These are phyloP conservation scores for Cyanocitta stelleri DNA, from an alignment of 2,113 vertebrate species.

Conservation along the genomic window DNA sequence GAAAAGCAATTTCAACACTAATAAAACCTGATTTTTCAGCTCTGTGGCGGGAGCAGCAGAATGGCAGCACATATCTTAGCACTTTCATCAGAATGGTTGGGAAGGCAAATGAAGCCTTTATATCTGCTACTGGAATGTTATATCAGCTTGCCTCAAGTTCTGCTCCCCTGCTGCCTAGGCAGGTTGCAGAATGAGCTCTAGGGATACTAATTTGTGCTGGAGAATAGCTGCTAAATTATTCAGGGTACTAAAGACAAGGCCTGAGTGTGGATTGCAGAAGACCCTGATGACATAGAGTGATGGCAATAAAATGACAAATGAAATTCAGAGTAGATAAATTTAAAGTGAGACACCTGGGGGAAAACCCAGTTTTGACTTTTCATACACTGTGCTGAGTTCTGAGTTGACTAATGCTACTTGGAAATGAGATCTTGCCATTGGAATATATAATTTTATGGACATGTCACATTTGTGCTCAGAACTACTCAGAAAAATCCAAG, in stretches of 20 bases:
- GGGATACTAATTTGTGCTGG: background rate
- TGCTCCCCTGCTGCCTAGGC: background rate
- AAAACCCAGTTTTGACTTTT: background rate
- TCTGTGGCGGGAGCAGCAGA: background rate
- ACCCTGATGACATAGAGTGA: background rate
- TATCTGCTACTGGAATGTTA: background rate
- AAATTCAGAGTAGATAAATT: slow-evolving; percentile 15
- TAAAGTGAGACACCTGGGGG: background rate
- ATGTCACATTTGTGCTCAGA: background rate
- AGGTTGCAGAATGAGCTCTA: slow-evolving; percentile 7
- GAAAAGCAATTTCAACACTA: slow-evolving; percentile 45
- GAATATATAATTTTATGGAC: background rate
- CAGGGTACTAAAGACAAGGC: slow-evolving; percentile 24
- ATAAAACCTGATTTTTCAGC: slow-evolving; percentile 47
- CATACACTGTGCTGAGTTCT: background rate
- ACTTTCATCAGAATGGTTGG: background rate
- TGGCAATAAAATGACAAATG: background rate
- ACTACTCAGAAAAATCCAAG: background rate
- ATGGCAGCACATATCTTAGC: background rate
- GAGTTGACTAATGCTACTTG: background rate
- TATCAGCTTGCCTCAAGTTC: background rate
- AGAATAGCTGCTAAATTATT: slow-evolving; percentile 45
- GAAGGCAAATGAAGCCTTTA: slow-evolving; percentile 51
- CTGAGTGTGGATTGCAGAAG: background rate
- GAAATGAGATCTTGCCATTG: background rate